Evolutionary conservation across 2,888 invertebrate genomes (phyloP), one percentile per base, ranked within the genome.

Genomic region (Drosophila lutescens): DNA sequence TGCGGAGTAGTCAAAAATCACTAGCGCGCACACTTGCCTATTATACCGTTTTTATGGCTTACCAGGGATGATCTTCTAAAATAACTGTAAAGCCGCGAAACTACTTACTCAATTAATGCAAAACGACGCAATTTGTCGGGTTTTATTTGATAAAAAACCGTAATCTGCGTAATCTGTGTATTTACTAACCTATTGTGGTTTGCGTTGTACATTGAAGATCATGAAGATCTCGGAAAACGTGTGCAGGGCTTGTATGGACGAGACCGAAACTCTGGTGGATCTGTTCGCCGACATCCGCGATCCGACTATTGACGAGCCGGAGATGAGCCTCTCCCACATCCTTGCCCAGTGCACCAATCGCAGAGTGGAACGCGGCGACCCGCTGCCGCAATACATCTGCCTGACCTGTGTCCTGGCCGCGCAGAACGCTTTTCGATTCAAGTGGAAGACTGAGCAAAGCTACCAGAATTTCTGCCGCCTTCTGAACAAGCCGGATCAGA

Each of bases 321-420:
- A 53, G 9, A 26, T n/a, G 2, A 86, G 78, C 34, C 66, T 88
- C 13, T 77, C 81, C 0, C 67, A 83, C 53, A 88, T 91, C 76
- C 68, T 91, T 4, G 78, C 63, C 23, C 84, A 81, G 46, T 89
- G 87, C 46, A 77, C 77, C 34, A 70, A 62, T 50, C 87, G 79
- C 51, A 38, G 66, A 15, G 89, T 78, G 56, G 70, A 53, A 3
- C 57, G 44, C 0, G 41, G 58, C 6, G 83, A 84, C 53, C 23
- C 23, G 8, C 76, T 90, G 26, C 91, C 92, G 0, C 82, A 86
- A 17, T 77, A 82, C 20, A 91, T 92, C 4, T 92, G 92, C 50
- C 20, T 70, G 2, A 74, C 78, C 9, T 92, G 92, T 62, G 70
- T 85, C 5, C 49, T 83, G 5, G 80, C 80, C 17, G 79, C 90